Percentiles rank a stretch among this genome's conserved stretches.
Evolutionary conservation across 2,888 invertebrate genomes (phyloP).

Genomic region (Tetragonisca angustula): DNA sequence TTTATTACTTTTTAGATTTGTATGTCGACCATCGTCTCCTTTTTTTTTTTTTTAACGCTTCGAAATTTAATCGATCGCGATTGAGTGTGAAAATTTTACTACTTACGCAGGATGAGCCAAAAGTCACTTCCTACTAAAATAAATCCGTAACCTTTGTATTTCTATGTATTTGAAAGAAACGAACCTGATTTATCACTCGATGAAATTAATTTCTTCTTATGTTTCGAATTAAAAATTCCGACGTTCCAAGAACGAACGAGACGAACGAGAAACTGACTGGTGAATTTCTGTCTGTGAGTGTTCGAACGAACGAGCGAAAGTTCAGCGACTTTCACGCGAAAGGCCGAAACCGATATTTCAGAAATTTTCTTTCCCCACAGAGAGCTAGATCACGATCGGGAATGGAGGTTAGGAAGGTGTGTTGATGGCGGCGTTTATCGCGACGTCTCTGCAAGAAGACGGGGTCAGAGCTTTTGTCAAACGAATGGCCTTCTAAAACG

Average conservation of each 20-base stretch:
- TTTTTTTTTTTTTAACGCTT: background rate
- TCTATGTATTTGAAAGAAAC: too few relatives aligned
- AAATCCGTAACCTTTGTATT: too few relatives aligned
- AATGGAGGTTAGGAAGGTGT: background rate
- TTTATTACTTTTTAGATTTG: background rate
- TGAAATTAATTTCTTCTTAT: too few relatives aligned
- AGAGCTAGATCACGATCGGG: background rate
- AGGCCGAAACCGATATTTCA: background rate
- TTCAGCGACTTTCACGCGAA: too few relatives aligned
- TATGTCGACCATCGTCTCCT: background rate
- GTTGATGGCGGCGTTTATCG: background rate
- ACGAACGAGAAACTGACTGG: too few relatives aligned
- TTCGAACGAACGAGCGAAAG: too few relatives aligned
- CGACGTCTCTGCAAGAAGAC: background rate
- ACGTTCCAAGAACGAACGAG: too few relatives aligned
- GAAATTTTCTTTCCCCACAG: background rate
- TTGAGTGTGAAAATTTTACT: background rate
- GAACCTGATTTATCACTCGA: too few relatives aligned
- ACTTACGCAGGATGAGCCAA: too few relatives aligned
- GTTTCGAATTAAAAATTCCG: too few relatives aligned
- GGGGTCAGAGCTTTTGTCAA: conserved; percentile 8
- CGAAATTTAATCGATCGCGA: background rate
- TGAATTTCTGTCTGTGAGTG: too few relatives aligned
- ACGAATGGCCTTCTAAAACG: conserved; percentile 10
- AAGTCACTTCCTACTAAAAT: too few relatives aligned